phyloP scores from a whole-genome alignment of 2,113 vertebrate genomes.

The Panthera leo region DNA sequence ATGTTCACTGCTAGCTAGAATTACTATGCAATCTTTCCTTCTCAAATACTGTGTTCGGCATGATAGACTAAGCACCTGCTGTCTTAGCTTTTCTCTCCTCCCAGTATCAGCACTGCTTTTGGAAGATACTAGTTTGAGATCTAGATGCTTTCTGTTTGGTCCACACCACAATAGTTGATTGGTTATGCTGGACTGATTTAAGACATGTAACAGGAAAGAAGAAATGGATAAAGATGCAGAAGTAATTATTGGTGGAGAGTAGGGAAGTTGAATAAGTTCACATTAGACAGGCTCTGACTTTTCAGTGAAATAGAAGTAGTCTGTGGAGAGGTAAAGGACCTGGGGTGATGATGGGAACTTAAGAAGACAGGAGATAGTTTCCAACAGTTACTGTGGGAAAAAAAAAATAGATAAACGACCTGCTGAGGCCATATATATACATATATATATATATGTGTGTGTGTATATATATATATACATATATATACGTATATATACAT shows the following conservation, averaged over 20 bases:
- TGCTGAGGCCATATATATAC: neutral
- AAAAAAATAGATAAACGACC: neutral
- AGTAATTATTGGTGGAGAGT: neutral
- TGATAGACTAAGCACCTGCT: neutral
- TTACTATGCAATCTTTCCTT: neutral
- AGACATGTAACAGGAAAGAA: neutral
- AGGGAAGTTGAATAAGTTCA: neutral
- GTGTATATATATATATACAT: neutral
- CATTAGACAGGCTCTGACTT: neutral
- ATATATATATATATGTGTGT: too few relatives aligned
- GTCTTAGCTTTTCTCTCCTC: neutral
- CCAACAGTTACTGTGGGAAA: neutral
- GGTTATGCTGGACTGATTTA: neutral
- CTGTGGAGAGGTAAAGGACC: neutral
- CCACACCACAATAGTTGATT: neutral
- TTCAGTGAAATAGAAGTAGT: neutral
- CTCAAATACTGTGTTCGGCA: neutral
- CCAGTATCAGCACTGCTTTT: neutral
- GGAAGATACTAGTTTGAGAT: neutral
- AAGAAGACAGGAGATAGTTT: neutral
- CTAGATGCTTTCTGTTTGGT: neutral
- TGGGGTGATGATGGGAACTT: neutral
- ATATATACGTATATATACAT: neutral
- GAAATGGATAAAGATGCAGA: neutral
- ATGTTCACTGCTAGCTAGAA: neutral